Conservation (phyloP, 2,113 vertebrate species). For the Gambusia affinis region DNA sequence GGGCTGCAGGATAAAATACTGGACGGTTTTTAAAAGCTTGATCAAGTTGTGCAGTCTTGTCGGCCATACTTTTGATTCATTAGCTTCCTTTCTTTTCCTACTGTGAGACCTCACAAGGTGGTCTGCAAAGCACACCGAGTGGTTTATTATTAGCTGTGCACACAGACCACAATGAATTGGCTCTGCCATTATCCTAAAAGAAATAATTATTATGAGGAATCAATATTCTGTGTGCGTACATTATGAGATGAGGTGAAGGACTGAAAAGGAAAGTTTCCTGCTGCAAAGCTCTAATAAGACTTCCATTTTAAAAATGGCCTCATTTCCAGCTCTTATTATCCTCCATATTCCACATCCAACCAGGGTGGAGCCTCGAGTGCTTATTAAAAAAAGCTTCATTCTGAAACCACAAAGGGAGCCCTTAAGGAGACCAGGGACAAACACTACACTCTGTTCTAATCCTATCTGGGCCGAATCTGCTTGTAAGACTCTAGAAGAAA, state of each 20-base stretch:
- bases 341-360: conserved; percentile 31
- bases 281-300: conserved; percentile 43
- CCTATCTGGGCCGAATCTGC: conserved; percentile 46
- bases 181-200: conserved; percentile 29
- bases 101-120: background rate
- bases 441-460: conserved; percentile 39
- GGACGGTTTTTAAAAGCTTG: background rate
- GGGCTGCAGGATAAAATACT: background rate
- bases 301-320: conserved; percentile 48
- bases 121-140: conserved; percentile 11
- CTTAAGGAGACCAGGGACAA: conserved; percentile 36
- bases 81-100: background rate
- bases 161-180: conserved; percentile 29
- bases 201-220: conserved; percentile 51
- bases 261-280: conserved; percentile 45
- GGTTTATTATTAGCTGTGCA: conserved; percentile 39
- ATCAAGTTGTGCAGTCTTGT: background rate
- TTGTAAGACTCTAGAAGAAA: conserved; percentile 66
- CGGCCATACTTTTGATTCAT: background rate
- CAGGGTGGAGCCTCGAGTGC: conserved; percentile 42
- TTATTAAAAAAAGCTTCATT: conserved; percentile 57
- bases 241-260: conserved; percentile 32
- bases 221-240: conserved; percentile 35
- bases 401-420: conserved; percentile 54
- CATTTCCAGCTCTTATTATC: conserved; percentile 51